Conservation (phyloP, 2,797 vertebrate species). For the Tauraco hartlaubi region DNA sequence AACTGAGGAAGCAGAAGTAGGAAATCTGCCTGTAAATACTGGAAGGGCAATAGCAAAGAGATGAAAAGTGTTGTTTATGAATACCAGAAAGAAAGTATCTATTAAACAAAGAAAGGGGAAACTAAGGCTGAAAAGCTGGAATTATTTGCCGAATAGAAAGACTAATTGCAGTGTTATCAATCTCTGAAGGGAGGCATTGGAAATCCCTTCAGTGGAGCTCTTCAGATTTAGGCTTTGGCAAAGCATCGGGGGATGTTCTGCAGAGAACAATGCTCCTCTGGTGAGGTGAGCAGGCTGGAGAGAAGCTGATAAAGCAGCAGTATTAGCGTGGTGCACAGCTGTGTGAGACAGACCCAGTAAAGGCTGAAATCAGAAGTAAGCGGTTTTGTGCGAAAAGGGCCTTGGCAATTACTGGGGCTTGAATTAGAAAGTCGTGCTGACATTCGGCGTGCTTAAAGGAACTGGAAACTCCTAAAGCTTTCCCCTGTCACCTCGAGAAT, state of each 20-base stretch:
- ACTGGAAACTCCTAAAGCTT: neutral
- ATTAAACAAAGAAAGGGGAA: slow-evolving; percentile 16
- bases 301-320: slow-evolving; percentile 45
- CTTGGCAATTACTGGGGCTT: neutral
- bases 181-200: slow-evolving; percentile 25
- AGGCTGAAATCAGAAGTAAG: slow-evolving; percentile 15
- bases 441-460: neutral
- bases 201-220: slow-evolving; percentile 40
- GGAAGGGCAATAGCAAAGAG: neutral
- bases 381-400: slow-evolving; percentile 5
- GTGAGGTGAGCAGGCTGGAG: slow-evolving; percentile 53
- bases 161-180: slow-evolving; percentile 49
- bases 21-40: neutral
- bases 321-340: slow-evolving; percentile 13
- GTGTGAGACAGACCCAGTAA: neutral
- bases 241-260: slow-evolving; percentile 2
- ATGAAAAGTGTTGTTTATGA: neutral
- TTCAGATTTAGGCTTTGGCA: slow-evolving; percentile 46
- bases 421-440: slow-evolving; percentile 15
- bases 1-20: neutral
- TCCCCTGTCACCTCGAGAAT: neutral
- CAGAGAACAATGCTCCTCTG: slow-evolving; percentile 46
- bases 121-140: slow-evolving; percentile 6
- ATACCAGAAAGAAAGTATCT: neutral
- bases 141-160: slow-evolving; percentile 47